Evolutionary conservation across 2,888 invertebrate genomes (phyloP).

Genomic region (Hypomecis atomaria): DNA sequence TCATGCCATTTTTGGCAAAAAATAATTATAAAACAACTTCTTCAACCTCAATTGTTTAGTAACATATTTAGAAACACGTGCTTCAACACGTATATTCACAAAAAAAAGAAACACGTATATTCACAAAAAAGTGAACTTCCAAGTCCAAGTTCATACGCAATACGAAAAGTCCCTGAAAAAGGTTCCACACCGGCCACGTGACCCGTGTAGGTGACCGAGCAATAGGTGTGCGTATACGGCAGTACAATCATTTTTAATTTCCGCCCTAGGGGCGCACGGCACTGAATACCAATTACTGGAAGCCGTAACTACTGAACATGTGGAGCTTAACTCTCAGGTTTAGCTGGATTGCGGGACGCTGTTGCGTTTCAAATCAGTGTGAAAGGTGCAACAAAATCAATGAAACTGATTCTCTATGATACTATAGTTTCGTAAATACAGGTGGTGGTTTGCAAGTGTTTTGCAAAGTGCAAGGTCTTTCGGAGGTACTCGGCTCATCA

Average conservation of each 20-base stretch:
- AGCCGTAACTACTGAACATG: conserved; percentile 66
- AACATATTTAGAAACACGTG: too few species aligned
- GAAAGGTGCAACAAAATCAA: neutral
- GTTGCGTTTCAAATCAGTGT: neutral
- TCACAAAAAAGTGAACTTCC: neutral
- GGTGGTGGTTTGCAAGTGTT: too few species aligned
- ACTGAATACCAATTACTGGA: conserved; percentile 78
- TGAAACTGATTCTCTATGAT: neutral
- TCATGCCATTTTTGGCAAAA: too few species aligned
- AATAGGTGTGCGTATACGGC: conserved; percentile 47
- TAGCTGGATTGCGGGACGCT: conserved; percentile 52
- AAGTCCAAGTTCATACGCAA: conserved; percentile 8
- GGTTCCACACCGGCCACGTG: conserved; percentile 9
- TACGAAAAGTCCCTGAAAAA: conserved; percentile 13
- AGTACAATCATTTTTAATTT: conserved; percentile 79
- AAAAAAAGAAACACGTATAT: neutral
- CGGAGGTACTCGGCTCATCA: too few species aligned
- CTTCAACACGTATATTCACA: too few species aligned
- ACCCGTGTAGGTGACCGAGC: conserved; percentile 18
- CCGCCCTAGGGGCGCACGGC: conserved; percentile 65
- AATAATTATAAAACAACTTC: too few species aligned
- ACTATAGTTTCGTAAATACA: neutral
- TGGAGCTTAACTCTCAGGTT: conserved; percentile 51
- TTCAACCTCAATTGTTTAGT: too few species aligned
- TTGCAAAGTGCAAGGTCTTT: too few species aligned